Evolutionary conservation across 2,888 invertebrate species (phyloP).

Genomic region (Noctua janthina): DNA sequence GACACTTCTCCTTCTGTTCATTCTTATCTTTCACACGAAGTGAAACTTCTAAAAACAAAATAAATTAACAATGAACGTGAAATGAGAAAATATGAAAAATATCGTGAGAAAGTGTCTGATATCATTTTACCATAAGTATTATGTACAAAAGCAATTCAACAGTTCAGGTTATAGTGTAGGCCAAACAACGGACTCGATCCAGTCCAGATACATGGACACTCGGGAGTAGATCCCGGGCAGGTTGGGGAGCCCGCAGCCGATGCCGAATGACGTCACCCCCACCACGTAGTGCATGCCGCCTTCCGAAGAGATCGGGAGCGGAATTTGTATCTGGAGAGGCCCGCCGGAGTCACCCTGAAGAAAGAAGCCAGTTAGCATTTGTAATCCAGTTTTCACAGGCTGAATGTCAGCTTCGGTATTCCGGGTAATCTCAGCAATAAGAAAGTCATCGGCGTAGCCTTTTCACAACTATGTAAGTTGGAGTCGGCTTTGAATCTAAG

Average conservation of each 20-base stretch:
- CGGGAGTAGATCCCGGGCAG: constrained; percentile 80
- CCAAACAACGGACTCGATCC: constrained; percentile 77
- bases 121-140: not conserved
- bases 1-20: not conserved
- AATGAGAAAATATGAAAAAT: not conserved
- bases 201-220: constrained; percentile 78
- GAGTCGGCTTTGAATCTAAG: not conserved
- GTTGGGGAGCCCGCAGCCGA: constrained; percentile 77
- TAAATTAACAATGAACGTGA: not conserved
- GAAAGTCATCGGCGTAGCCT: not conserved
- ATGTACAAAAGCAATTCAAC: not conserved
- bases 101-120: not conserved
- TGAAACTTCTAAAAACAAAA: not conserved
- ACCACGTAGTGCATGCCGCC: constrained; percentile 77
- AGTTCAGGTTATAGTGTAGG: not conserved
- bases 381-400: not conserved
- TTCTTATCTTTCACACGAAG: not conserved
- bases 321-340: constrained; percentile 88
- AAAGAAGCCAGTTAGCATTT: not conserved
- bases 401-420: not conserved
- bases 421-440: not conserved
- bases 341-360: constrained; percentile 75
- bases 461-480: not conserved
- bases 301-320: constrained; percentile 57
- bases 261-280: constrained; percentile 82